Evolutionary conservation across 2,888 invertebrate species (phyloP), one percentile per base, ranked within the genome.

Genomic region (Acheta domesticus): DNA sequence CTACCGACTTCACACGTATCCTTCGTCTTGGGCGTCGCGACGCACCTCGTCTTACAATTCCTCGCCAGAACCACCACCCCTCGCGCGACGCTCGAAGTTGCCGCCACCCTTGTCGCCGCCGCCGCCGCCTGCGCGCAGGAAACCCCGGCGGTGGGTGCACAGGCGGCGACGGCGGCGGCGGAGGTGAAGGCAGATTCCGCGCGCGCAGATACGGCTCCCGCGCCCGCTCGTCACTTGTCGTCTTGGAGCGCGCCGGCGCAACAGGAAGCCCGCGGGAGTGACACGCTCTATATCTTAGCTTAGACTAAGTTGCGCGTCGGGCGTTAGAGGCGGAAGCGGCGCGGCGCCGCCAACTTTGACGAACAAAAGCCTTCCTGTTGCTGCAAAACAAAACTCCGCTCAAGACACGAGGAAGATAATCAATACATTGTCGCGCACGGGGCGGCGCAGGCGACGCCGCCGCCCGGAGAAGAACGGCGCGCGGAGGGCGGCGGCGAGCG

Each of bases 371-470:
- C 62, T 62, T 62, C 62, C 62, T 62, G 62, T 62, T 62, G 62
- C 62, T n/a, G n/a, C 36, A 62, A 62, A 62, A 62, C 62, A 62
- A 62, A 62, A 62, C 62, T 62, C 62, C 62, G 62, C 62, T 62
- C 62, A 62, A 62, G 62, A 62, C 62, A 62, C 5, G 62, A n/a
- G 62, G 62, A 62, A 62, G 62, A 62, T 62, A 62, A 62, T 62
- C 23, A 77, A 77, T 49, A 50, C 50, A 49, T 77, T 14, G 62
- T 62, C n/a, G 62, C 62, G 62, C 21, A n/a, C 36, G 48, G 77
- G 48, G 77, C 14, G 49, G n/a, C 19, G 76, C n/a, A n/a, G 48
- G 49, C 23, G 49, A 0, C 16, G 49, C 2, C 49, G 49, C 23
- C 36, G 36, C 36, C 36, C 0, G 36, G 36, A 36, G 36, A 36